phyloP scores from a whole-genome alignment of 2,797 vertebrate genomes.

The Pterois miles region DNA sequence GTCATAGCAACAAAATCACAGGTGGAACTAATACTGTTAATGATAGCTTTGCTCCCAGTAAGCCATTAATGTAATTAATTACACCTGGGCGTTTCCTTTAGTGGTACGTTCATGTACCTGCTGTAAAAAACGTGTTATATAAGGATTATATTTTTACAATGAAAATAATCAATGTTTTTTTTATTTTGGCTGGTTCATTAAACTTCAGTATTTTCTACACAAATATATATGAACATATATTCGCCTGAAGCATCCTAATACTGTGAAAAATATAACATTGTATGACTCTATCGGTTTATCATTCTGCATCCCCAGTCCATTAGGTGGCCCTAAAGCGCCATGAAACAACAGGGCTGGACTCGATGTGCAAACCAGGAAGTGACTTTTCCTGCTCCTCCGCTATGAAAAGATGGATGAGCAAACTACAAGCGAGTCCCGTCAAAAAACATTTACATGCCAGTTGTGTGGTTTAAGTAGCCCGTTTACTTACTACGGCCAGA shows the following conservation, averaged over 20 bases:
- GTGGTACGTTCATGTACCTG: neutral
- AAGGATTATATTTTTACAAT: neutral
- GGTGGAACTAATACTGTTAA: conserved; percentile 9
- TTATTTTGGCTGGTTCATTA: neutral
- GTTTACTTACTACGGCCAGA: conserved; percentile 87
- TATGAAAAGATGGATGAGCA: conserved; percentile 73
- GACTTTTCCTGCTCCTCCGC: neutral
- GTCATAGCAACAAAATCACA: neutral
- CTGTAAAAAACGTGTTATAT: neutral
- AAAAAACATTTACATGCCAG: conserved; percentile 85
- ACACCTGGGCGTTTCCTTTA: neutral
- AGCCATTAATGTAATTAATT: neutral
- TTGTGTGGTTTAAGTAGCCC: conserved; percentile 84
- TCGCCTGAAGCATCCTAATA: neutral
- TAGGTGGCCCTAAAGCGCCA: conserved; percentile 58
- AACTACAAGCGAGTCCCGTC: conserved; percentile 9
- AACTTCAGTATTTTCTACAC: neutral
- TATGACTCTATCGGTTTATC: accelerated
- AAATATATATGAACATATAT: neutral
- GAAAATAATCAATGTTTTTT: neutral
- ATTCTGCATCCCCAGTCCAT: conserved; percentile 42
- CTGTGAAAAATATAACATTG: neutral
- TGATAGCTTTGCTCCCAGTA: neutral
- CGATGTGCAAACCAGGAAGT: conserved; percentile 32
- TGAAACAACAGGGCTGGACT: neutral